A percentile compares a stretch with the other conserved stretches of the same genome.
Evolutionary conservation across 92 coral and sea anemone species (phyloP).

Genomic region (Actinostola sp.): DNA sequence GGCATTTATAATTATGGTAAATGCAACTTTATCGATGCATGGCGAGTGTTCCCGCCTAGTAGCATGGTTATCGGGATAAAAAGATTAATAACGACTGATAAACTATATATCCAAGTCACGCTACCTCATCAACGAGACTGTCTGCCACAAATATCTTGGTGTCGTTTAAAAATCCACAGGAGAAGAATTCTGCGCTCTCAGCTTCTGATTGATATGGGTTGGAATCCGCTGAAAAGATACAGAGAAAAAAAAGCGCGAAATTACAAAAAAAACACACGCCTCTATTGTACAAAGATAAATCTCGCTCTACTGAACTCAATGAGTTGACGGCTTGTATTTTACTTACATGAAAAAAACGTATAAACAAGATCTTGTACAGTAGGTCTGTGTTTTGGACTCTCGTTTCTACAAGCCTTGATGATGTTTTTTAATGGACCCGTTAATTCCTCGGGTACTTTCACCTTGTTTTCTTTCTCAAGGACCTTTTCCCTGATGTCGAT

Average conservation of each 20-base stretch:
- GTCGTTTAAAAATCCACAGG: slow-evolving; percentile 92
- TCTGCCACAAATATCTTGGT: slow-evolving; percentile 96
- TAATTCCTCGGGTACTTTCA: slow-evolving; percentile 69
- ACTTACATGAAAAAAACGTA: slow-evolving; percentile 66
- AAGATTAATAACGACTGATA: too few species aligned
- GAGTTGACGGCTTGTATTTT: too few species aligned
- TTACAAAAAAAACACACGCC: too few species aligned
- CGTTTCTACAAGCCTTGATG: slow-evolving; percentile 54
- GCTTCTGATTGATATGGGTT: slow-evolving; percentile 90
- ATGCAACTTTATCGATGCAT: too few species aligned
- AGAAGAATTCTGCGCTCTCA: slow-evolving; percentile 89
- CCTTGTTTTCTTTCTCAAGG: slow-evolving; percentile 48
- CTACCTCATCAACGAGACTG: slow-evolving; percentile 94
- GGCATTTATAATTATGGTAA: too few species aligned
- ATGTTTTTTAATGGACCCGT: slow-evolving; percentile 61
- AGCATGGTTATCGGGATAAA: too few species aligned
- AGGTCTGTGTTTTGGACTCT: slow-evolving; percentile 59
- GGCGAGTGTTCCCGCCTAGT: too few species aligned
- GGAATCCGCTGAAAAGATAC: slow-evolving; percentile 42
- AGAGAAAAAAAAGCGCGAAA: too few species aligned
- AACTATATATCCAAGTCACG: background rate
- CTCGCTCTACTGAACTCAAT: too few species aligned
- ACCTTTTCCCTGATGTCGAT: slow-evolving; percentile 37
- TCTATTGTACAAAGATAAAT: too few species aligned
- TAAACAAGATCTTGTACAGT: slow-evolving; percentile 59